Evolutionary conservation across 2,797 vertebrate genomes (phyloP), one percentile per base, ranked within the genome.

Genomic region (Anguilla anguilla): DNA sequence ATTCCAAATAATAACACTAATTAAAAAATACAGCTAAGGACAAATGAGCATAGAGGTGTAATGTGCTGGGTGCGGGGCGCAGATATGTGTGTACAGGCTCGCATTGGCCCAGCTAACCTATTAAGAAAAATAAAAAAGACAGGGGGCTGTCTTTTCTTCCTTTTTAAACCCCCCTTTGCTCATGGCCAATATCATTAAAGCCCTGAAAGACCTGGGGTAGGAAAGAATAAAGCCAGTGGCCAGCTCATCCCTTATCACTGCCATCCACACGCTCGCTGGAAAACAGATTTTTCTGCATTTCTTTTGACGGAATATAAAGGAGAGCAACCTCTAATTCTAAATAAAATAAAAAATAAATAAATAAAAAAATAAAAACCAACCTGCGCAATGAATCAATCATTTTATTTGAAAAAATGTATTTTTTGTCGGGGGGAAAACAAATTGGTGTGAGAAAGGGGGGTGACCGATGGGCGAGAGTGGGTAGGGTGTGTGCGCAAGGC

Each of bases 401-500:
- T 35, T 87, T 49, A 28, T 74, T 77, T 35, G 35, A 43, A 2
- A 39, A 84, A 84, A 19, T 4, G 6, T 67, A 67, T 43, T 79
- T 57, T 46, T 49, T 69, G 9, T 77, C 46, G 5, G 13, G 35
- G n/a, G 53, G 83, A 57, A 22, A 85, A 87, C 22, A 43, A 49
- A 4, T 84, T 84, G 22, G 69, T 55, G 35, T 55, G 83, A 85
- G 74, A 49, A 69, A 15, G 57, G 35, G 6, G 31, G 35, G 64
- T 46, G 39, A 39, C 67, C 83, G 55, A 49, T 57, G 83, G 83
- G 87, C 43, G 91, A 93, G 90, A 91, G 87, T 89, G 94, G 92
- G 91, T 86, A 92, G 90, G 91, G 91, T 93, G 92, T 91, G 84
- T 93, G 89, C 91, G 87, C 31, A 61, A 87, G 92, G 74, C 85